These are phyloP conservation scores for Tetranychus truncatus DNA, from an alignment of 2,888 invertebrate species.

Conservation along the genomic window DNA sequence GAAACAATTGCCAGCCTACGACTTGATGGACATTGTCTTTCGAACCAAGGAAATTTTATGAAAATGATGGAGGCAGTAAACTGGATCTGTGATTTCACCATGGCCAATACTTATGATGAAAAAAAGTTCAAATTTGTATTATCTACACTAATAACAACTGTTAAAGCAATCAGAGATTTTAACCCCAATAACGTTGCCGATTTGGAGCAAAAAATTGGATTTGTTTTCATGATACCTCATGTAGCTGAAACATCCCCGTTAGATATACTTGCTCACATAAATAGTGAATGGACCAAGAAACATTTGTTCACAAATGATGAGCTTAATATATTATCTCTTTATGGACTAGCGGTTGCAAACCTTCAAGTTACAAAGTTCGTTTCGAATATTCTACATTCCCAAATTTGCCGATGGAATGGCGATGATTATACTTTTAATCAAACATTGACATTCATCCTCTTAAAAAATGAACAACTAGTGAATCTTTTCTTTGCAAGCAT, in stretches of 20 bases:
- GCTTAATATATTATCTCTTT: background rate
- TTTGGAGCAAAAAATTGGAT: background rate
- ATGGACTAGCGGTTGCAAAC: background rate
- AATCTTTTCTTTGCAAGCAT: background rate
- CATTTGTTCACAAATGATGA: background rate
- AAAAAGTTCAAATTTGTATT: background rate
- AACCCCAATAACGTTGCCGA: background rate
- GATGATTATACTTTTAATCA: background rate
- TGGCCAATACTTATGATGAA: background rate
- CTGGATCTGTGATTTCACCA: background rate
- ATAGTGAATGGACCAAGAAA: background rate
- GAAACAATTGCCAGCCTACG: background rate
- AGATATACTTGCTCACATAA: background rate
- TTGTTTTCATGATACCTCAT: background rate
- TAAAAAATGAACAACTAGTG: background rate
- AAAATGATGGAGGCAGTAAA: background rate
- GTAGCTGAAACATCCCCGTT: background rate
- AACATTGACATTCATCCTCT: background rate
- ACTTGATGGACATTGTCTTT: background rate
- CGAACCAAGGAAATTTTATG: background rate
- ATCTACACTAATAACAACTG: background rate
- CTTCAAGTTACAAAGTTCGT: background rate
- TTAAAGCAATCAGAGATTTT: background rate
- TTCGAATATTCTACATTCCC: background rate
- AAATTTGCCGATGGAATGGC: background rate